phyloP scores from a whole-genome alignment of 1,140 invertebrate genomes.

The Euglossa dilemma region DNA sequence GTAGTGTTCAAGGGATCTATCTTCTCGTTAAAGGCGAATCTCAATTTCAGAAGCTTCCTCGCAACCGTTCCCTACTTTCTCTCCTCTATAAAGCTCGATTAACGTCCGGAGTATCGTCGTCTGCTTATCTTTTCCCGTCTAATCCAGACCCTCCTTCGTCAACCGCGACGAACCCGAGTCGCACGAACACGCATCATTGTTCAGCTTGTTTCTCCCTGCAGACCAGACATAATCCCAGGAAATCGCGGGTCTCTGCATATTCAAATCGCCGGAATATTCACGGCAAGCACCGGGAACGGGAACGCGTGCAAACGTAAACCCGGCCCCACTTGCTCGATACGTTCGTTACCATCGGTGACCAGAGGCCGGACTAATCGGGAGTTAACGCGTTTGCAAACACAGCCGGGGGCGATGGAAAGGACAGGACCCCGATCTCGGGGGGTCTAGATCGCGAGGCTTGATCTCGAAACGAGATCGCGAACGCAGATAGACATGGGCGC shows the following conservation, averaged over 20 bases:
- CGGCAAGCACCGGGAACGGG: not conserved
- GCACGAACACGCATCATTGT: too few relatives aligned
- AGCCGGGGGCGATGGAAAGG: too few relatives aligned
- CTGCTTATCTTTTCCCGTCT: not conserved
- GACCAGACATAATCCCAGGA: too few relatives aligned
- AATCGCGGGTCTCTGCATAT: not conserved
- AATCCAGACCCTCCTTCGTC: not conserved
- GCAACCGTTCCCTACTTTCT: conserved; percentile 2
- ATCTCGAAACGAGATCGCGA: not conserved
- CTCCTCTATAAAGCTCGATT: conserved; percentile 6
- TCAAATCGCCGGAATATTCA: not conserved
- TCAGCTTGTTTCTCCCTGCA: too few relatives aligned
- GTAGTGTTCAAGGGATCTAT: not conserved
- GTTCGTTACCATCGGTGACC: not conserved
- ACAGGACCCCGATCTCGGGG: too few relatives aligned
- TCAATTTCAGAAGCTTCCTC: not conserved
- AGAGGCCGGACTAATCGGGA: not conserved
- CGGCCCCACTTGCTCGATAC: not conserved
- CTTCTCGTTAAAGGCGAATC: conserved; percentile 12
- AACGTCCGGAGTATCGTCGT: not conserved
- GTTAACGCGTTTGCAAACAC: not conserved
- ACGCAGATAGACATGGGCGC: too few relatives aligned
- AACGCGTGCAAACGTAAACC: not conserved
- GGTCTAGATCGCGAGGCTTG: too few relatives aligned
- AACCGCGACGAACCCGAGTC: not conserved